Evolutionary conservation across 2,888 invertebrate genomes (phyloP), one percentile per base, ranked within the genome.

Genomic region (Polyommatus icarus): DNA sequence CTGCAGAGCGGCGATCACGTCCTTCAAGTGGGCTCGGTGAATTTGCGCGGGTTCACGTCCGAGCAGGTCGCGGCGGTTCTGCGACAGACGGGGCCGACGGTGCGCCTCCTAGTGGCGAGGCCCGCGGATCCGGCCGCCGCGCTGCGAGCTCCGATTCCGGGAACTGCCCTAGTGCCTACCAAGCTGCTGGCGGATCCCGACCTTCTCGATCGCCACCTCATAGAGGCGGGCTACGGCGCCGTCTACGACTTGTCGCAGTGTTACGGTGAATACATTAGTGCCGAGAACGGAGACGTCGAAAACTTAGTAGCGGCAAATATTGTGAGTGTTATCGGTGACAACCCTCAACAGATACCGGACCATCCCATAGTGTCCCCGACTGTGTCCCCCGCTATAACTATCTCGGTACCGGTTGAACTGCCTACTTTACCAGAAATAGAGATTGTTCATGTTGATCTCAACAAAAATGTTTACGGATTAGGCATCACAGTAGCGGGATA

Each of bases 1-100:
- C 95, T 99, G 82, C 98, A 98, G 91, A 98, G 99, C 91, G 99
- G 99, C 10, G 99, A 99, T 92, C 99, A 99, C 94, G 97, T 99
- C 85, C 95, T 99, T 84, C 99, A 99, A 94, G 98, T 98, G 84
- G 98, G 98, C 75, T 97, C 99, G 83, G 98, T 99, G 83, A 98
- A 98, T 93, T 95, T 99, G 83, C 96, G 99, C 77, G 99, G 99
- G 79, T 98, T 99, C 96, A 98, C 98, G 80, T 99, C 99, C 77
- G 99, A 99, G 91, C 98, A 98, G 92, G 99, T 99, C 61, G 94
- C 94, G 18, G 90, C 94, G 15, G 94, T 94, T 81, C 91, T 97
- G 82, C 94, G 97, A 5, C 97, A 97, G 90, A 96, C 97, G 24
- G 97, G 97, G 59, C 96, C 96, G 59, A 95, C 96, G 83, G 98